Base-by-base conservation (phyloP, 2,797 vertebrate genomes). In the Coluber constrictor region DNA sequence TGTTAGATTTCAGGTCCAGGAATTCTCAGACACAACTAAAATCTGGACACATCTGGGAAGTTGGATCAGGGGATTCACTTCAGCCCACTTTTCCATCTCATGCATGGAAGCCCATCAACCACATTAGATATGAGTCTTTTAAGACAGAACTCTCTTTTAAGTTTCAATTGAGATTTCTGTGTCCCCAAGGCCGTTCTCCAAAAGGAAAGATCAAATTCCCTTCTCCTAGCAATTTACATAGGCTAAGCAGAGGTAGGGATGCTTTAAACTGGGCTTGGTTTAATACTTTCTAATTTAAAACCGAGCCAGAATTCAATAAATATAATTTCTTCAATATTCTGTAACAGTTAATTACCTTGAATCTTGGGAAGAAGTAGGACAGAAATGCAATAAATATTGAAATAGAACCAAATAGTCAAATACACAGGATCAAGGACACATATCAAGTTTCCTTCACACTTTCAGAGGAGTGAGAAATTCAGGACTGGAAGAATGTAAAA, bases 391-490 rank as follows among this genome's bases (percentile, higher is more conserved):
- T 27, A 1, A 23, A 20, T 16, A 66, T 3, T 25, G 54, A 43
- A 66, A 27, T 18, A 61, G 54, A 29, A 66, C 6, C 56, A 10
- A 4, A 43, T 29, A 11, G 59, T 86, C n/a, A 66, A 87, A 87
- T n/a, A 56, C 27, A 57, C 5, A 54, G 32, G 66, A 60, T 56
- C 51, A 43, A 37, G 37, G 79, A 18, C 8, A 79, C 70, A 32
- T 23, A 5, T 6, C 43, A 54, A 55, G 51, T 23, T 51, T 79
- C 25, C 12, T 89, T 59, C 23, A n/a, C 7, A 18, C 32, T 83
- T 59, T 20, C 4, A 86, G 89, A 70, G 29, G 11, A 88, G 86
- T 92, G 90, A 92, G 94, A 59, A 43, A 37, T 51, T 59, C 90
- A 54, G 56, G 60, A 60, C 66, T 10, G 29, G 2, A 32, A 5